Conservation (phyloP, 2,797 vertebrate species). For the Notamacropus eugenii region DNA sequence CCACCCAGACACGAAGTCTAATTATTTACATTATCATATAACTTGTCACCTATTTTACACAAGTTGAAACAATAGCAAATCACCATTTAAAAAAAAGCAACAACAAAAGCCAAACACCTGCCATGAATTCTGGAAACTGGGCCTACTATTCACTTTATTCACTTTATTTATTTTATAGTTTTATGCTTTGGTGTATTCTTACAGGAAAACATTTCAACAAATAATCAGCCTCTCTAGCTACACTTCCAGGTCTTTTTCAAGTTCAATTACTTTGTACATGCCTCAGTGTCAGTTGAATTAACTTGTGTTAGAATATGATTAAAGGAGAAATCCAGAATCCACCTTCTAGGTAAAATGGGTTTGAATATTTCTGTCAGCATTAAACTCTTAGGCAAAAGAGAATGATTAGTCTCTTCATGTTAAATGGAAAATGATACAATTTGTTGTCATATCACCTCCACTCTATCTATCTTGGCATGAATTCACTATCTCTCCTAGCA, state of each 20-base stretch:
- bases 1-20: neutral
- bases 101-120: neutral
- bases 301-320: neutral
- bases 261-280: neutral
- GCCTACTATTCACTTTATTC: neutral
- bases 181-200: neutral
- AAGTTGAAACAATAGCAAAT: neutral
- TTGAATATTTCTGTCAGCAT: neutral
- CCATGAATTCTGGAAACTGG: neutral
- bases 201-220: slow-evolving; percentile 3
- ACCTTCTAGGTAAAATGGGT: neutral
- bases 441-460: neutral
- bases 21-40: slow-evolving; percentile 9
- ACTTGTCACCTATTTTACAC: slow-evolving; percentile 10
- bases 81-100: neutral
- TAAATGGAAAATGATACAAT: neutral
- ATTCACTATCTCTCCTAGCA: neutral
- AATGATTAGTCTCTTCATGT: neutral
- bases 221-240: neutral
- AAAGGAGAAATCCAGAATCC: neutral
- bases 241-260: neutral
- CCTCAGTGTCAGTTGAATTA: neutral
- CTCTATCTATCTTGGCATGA: neutral
- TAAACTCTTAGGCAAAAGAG: neutral
- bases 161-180: slow-evolving; percentile 4